A percentile compares a stretch with the other conserved stretches of the same genome.
Conservation (phyloP, 2,797 vertebrate genomes). For the Tarsius wallacei region DNA sequence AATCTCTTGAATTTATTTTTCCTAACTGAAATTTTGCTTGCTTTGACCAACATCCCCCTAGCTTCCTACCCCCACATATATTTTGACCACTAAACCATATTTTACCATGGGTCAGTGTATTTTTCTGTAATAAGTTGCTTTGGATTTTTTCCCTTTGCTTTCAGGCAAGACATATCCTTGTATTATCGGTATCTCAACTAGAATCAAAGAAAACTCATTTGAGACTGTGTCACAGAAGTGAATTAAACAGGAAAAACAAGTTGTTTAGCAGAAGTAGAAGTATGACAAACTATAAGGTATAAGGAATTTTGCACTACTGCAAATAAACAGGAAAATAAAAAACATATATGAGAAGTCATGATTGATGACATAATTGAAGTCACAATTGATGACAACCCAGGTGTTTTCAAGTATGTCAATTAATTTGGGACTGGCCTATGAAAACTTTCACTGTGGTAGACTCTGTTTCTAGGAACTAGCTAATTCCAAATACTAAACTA, state of each 20-base stretch:
- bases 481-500: constrained; percentile 50
- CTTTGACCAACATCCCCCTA: neutral
- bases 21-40: neutral
- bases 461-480: constrained; percentile 55
- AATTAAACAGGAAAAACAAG: neutral
- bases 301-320: neutral
- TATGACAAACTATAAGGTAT: neutral
- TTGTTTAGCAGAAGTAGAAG: constrained; percentile 59
- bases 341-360: neutral
- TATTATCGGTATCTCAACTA: neutral
- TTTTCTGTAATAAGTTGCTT: constrained; percentile 55
- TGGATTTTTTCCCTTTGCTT: constrained; percentile 33
- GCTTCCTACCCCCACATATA: neutral
- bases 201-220: constrained; percentile 12
- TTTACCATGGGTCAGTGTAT: neutral
- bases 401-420: neutral
- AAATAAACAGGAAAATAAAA: constrained; percentile 30
- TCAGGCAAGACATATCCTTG: neutral
- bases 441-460: constrained; percentile 40
- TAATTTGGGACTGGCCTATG: neutral
- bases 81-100: constrained; percentile 43
- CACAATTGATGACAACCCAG: neutral
- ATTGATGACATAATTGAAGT: neutral
- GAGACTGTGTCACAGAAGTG: neutral
- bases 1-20: neutral